These are phyloP conservation scores for Drosophila ogumai DNA, from an alignment of 1,140 invertebrate species.

Conservation along the genomic window DNA sequence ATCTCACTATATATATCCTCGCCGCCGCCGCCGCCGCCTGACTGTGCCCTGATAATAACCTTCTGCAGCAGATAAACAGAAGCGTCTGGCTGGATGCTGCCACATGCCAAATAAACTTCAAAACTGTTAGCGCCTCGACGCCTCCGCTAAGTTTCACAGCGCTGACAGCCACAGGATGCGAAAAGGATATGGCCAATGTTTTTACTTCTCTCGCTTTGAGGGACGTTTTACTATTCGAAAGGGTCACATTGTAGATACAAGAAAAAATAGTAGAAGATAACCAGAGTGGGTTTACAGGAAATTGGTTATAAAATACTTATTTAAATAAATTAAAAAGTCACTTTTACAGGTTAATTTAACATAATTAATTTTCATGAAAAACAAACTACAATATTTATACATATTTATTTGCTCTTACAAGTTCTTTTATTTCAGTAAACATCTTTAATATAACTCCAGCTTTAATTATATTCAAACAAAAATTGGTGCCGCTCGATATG, in stretches of 20 bases:
- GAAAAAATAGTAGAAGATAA: neutral
- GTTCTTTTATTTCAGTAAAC: too few relatives aligned
- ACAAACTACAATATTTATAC: neutral
- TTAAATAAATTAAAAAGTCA: neutral
- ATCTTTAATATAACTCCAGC: neutral
- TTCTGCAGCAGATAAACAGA: constrained; percentile 67
- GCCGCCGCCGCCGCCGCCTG: constrained; percentile 34
- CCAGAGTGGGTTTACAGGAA: neutral
- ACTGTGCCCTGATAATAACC: constrained; percentile 60
- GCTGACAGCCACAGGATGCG: constrained; percentile 49
- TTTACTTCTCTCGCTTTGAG: neutral
- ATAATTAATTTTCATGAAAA: neutral
- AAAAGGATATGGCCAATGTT: constrained; percentile 26
- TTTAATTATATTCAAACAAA: neutral
- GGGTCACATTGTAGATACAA: neutral
- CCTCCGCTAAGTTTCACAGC: constrained; percentile 57
- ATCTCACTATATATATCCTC: constrained; percentile 10
- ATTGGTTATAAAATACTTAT: neutral
- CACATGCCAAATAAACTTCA: constrained; percentile 78
- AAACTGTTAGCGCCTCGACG: constrained; percentile 77
- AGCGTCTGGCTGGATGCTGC: constrained; percentile 28
- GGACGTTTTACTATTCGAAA: neutral
- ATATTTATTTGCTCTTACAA: neutral
- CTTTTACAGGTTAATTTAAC: neutral
- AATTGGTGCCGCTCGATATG: neutral